Evolutionary conservation across 2,113 vertebrate genomes (phyloP).

Genomic region (Isichthys henryi): DNA sequence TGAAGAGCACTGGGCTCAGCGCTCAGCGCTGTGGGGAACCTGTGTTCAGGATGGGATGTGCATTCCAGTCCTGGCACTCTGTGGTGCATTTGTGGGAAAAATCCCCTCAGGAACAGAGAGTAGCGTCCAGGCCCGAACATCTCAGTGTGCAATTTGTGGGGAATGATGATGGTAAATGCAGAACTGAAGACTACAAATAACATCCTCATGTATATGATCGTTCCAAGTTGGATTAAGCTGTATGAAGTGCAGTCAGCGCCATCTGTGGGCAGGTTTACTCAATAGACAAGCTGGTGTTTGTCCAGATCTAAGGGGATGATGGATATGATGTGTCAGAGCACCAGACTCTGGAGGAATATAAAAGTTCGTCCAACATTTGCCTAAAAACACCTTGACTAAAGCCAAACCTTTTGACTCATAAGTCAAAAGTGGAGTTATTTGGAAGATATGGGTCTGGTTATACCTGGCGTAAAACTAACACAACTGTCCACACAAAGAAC

Average conservation of each 20-base stretch:
- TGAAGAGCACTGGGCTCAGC: background rate
- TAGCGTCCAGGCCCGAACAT: background rate
- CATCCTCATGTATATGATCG: background rate
- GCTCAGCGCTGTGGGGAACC: background rate
- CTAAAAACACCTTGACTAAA: no score
- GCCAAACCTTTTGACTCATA: no score
- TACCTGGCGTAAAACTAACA: background rate
- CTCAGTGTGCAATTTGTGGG: no score
- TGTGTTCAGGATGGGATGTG: background rate
- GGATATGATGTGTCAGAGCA: no score
- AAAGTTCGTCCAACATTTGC: no score
- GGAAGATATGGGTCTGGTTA: background rate
- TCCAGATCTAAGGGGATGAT: no score
- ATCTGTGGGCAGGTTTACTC: no score
- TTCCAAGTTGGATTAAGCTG: no score
- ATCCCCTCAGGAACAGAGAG: background rate
- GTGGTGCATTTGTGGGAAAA: background rate
- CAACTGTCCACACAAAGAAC: background rate
- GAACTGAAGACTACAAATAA: background rate
- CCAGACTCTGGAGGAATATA: no score
- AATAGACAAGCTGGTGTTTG: no score
- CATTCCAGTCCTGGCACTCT: background rate
- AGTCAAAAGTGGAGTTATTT: background rate
- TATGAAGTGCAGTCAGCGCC: no score
- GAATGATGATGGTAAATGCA: no score